These are phyloP conservation scores for Plusia festucae DNA, from an alignment of 2,888 invertebrate species.

Conservation along the genomic window DNA sequence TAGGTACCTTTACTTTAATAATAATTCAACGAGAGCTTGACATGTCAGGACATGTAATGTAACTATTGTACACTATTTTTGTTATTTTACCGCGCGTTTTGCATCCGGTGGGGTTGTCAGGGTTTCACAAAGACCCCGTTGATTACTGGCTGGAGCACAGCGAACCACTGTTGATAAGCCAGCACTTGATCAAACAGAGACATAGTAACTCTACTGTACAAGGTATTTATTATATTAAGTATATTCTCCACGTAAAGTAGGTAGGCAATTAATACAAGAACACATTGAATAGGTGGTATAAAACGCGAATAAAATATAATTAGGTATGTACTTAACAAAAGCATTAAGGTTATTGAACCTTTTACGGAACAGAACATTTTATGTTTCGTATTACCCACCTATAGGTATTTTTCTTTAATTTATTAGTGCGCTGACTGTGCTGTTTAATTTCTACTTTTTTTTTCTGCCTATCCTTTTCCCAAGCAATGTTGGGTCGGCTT, in stretches of 20 bases:
- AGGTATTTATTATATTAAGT: slow-evolving; percentile 31
- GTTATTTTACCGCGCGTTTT: slow-evolving; percentile 58
- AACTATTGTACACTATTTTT: slow-evolving; percentile 49
- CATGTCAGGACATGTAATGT: slow-evolving; percentile 49
- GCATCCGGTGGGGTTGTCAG: slow-evolving; percentile 78
- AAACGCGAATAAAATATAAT: no score
- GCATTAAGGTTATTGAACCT: no score
- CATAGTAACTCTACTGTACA: slow-evolving; percentile 54
- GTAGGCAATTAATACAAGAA: slow-evolving; percentile 1
- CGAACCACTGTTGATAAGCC: slow-evolving; percentile 75
- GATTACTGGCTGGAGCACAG: slow-evolving; percentile 67
- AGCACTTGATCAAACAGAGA: slow-evolving; percentile 85
- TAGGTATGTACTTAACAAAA: neutral
- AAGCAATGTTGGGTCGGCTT: no score
- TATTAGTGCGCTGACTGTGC: no score
- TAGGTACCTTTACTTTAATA: slow-evolving; percentile 16
- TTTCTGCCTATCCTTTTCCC: no score
- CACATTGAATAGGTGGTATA: neutral
- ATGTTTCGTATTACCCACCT: no score
- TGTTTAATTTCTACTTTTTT: no score
- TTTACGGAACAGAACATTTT: no score
- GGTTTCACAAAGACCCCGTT: slow-evolving; percentile 73
- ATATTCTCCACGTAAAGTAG: slow-evolving; percentile 13
- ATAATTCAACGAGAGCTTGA: slow-evolving; percentile 26
- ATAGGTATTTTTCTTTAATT: no score